Percentiles rank a stretch among this genome's conserved stretches.
Conservation (phyloP, 2,113 vertebrate species). For the Oxyura jamaicensis region DNA sequence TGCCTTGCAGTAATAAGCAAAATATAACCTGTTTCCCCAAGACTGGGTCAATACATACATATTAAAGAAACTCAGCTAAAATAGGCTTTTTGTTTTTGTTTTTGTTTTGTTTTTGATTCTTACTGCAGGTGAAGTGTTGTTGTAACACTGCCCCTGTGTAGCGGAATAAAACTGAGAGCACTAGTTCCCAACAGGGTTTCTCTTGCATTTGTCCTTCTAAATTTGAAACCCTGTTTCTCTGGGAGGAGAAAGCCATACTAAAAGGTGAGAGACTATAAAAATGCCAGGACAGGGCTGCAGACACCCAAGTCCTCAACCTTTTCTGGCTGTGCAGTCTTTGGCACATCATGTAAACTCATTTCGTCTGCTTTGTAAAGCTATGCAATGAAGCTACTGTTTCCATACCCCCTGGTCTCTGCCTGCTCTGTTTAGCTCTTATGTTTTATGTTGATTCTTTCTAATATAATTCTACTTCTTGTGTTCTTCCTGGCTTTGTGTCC, state of each 20-base stretch:
- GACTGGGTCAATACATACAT: background rate
- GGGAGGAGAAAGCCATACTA: background rate
- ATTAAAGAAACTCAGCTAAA: background rate
- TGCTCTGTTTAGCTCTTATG: background rate
- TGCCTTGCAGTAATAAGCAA: background rate
- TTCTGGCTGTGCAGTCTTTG: background rate
- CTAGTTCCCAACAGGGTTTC: fast-evolving
- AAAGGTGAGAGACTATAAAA: background rate
- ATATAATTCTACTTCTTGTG: background rate
- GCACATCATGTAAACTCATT: background rate
- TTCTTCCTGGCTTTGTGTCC: background rate
- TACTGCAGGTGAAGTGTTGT: background rate
- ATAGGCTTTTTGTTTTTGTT: background rate
- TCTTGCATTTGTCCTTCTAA: background rate
- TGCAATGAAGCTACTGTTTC: background rate
- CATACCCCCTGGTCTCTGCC: fast-evolving
- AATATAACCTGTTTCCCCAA: background rate
- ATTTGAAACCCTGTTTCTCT: background rate
- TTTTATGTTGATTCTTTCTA: background rate
- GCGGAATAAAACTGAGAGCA: background rate
- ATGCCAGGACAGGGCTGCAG: background rate
- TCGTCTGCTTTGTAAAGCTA: background rate
- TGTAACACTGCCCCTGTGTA: background rate
- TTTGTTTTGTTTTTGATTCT: background rate
- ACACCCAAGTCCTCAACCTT: fast-evolving